Evolutionary conservation across 1,140 invertebrate species (phyloP), one percentile per base, ranked within the genome.

Genomic region (Leptopilina clavipes): DNA sequence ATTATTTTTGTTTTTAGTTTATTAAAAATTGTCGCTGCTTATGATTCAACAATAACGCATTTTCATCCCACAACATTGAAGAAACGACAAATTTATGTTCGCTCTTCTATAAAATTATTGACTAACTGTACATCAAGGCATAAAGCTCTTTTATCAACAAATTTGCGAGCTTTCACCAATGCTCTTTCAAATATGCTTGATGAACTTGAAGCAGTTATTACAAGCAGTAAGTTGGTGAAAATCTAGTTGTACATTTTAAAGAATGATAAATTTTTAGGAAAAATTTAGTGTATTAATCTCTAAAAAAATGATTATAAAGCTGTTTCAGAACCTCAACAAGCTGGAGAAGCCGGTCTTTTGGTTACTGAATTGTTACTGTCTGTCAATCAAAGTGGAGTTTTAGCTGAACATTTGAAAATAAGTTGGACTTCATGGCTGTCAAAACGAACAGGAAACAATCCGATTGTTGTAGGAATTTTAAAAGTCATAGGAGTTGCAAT

Each of bases 1-100:
- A 54, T 19, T 0, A 54, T 8, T 9, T 17, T 18, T 3, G 19
- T 54, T 54, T 54, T 76, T 79, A 94, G 93, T 79, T 85, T 94
- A 71, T 82, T 94, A 70, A 93, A 94, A 85, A 83, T 91, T 56
- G 92, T 91, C n/a, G 93, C 93, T 71, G 93, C 92, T 10, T 94
- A 93, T 82, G 87, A 90, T 73, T 82, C 85, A 78, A 87, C 79
- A 19, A 79, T 86, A 72, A 89, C 80, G 8, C 84, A 88, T 73
- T 90, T 87, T 86, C 91, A 93, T 86, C 88, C 88, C 65, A 90
- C 86, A 44, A 92, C 89, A n/a, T 88, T 90, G 43, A 90, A 89
- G 40, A 94, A 94, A 79, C 89, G 93, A 72, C 91, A 92, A 75
- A 90, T 92, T 79, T 94, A 92, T 76, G 90, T 94, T 1, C 91